Evolutionary conservation across 2,888 invertebrate species (phyloP).

Genomic region (Notodonta dromedarius): DNA sequence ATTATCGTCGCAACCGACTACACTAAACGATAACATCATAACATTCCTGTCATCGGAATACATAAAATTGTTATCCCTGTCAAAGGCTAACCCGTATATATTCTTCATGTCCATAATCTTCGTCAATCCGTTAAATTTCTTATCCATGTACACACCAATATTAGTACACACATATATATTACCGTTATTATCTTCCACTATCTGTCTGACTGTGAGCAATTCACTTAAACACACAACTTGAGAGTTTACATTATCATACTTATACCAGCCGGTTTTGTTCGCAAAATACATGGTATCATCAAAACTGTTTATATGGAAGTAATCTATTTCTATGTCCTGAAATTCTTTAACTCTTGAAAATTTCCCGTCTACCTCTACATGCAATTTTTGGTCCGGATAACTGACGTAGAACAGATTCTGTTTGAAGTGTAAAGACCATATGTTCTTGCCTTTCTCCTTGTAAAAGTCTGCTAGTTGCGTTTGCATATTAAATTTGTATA

Average conservation of each 20-base stretch:
- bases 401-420: conserved; percentile 64
- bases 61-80: conserved; percentile 62
- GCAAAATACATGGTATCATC: conserved; percentile 54
- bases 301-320: conserved; percentile 49
- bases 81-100: conserved; percentile 61
- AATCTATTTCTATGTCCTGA: conserved; percentile 58
- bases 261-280: conserved; percentile 62
- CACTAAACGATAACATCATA: conserved; percentile 49
- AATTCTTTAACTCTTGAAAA: conserved; percentile 63
- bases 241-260: conserved; percentile 45
- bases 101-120: conserved; percentile 54
- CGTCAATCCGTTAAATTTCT: conserved; percentile 39
- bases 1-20: conserved; percentile 42
- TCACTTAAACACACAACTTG: conserved; percentile 45
- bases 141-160: conserved; percentile 51
- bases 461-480: conserved; percentile 62
- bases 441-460: conserved; percentile 59
- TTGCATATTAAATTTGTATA: conserved; percentile 63
- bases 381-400: conserved; percentile 64
- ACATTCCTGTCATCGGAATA: conserved; percentile 60
- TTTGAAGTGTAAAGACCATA: conserved; percentile 62
- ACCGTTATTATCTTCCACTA: conserved; percentile 62
- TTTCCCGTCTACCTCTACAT: conserved; percentile 59
- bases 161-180: conserved; percentile 60
- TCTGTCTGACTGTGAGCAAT: conserved; percentile 57